phyloP scores from a whole-genome alignment of 2,888 invertebrate genomes.

The Lymantria dispar region DNA sequence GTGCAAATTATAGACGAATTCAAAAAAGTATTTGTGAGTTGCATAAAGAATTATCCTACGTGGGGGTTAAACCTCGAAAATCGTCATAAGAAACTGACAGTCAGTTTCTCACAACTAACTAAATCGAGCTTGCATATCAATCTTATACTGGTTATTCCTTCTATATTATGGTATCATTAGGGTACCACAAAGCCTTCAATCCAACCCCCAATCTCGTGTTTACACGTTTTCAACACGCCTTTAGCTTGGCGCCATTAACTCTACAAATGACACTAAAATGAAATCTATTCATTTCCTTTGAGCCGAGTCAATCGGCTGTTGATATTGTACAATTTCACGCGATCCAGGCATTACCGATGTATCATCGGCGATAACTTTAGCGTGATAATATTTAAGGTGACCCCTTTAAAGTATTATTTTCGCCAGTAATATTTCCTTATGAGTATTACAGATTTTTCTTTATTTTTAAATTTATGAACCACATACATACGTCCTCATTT shows the following conservation, averaged over 20 bases:
- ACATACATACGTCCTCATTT: no score
- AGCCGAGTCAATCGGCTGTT: constrained; percentile 73
- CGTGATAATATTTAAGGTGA: constrained; percentile 37
- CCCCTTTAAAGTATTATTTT: constrained; percentile 2
- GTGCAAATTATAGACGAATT: no score
- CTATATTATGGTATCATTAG: constrained; percentile 40
- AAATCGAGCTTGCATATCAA: background rate
- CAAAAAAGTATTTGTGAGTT: no score
- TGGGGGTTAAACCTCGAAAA: no score
- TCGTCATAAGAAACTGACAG: no score
- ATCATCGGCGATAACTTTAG: constrained; percentile 40
- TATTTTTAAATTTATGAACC: no score
- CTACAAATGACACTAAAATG: constrained; percentile 82
- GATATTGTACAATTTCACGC: constrained; percentile 79
- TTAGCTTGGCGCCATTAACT: constrained; percentile 74
- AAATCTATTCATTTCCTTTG: constrained; percentile 82
- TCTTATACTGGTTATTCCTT: constrained; percentile 20
- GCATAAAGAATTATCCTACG: no score
- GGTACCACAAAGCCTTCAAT: constrained; percentile 46
- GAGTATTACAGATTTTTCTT: no score
- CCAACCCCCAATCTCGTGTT: constrained; percentile 41
- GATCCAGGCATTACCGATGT: constrained; percentile 68
- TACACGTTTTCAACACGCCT: constrained; percentile 57
- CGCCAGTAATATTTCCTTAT: no score
- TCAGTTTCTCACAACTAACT: no score